A percentile compares a stretch with the other conserved stretches of the same genome.
phyloP scores from a whole-genome alignment of 2,113 vertebrate genomes.

The Promerops cafer region DNA sequence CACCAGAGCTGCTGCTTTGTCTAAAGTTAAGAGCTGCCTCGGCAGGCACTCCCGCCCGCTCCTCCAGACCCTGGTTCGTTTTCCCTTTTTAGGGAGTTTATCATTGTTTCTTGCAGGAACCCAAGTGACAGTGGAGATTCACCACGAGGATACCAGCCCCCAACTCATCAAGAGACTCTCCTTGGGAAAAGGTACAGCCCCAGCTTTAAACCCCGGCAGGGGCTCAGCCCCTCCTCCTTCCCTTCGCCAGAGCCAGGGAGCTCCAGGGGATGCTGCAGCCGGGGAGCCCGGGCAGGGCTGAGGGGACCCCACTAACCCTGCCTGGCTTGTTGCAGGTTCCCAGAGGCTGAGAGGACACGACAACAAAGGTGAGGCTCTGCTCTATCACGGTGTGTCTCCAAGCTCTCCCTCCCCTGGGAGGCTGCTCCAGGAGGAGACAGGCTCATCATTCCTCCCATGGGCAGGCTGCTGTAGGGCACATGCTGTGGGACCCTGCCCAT shows the following conservation, averaged over 20 bases:
- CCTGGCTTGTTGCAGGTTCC: not conserved
- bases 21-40: not conserved
- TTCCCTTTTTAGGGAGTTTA: not conserved
- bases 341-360: not conserved
- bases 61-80: accelerated
- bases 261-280: too few species aligned
- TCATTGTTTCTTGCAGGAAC: conserved; percentile 45
- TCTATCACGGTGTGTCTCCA: accelerated
- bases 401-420: accelerated
- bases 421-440: not conserved
- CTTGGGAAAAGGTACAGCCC: conserved; percentile 65
- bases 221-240: not conserved
- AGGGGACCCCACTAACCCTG: not conserved
- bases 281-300: not conserved
- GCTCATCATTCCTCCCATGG: not conserved
- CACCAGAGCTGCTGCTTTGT: not conserved
- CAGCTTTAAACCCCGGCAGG: too few species aligned
- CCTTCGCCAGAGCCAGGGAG: accelerated
- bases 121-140: conserved; percentile 73
- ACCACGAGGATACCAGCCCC: conserved; percentile 47
- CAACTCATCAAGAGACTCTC: conserved; percentile 71
- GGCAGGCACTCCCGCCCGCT: not conserved
- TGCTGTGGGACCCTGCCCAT: not conserved
- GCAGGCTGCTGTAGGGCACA: not conserved
- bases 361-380: conserved; percentile 38